Percentiles rank a stretch among this genome's conserved stretches.
Evolutionary conservation across 2,797 vertebrate species (phyloP).

Genomic region (Momotus momota): DNA sequence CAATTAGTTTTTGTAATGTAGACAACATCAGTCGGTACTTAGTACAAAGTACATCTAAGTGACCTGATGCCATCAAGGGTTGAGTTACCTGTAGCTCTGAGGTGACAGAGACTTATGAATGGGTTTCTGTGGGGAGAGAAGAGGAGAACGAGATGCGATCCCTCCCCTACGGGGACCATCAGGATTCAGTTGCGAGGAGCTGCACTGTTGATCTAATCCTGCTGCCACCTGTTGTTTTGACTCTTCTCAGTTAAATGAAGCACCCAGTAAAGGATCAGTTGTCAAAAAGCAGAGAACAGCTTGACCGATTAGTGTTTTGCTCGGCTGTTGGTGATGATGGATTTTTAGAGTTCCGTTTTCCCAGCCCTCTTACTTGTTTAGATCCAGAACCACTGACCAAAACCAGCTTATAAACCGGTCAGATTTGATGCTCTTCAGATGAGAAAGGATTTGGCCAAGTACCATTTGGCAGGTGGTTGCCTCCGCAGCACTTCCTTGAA

Average conservation of each 20-base stretch:
- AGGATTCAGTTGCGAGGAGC: slow-evolving; percentile 31
- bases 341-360: neutral
- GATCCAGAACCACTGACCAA: neutral
- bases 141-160: slow-evolving; percentile 5
- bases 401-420: neutral
- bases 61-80: slow-evolving; percentile 39
- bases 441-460: neutral
- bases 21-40: slow-evolving; percentile 25
- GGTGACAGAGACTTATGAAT: slow-evolving; percentile 37
- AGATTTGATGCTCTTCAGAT: neutral
- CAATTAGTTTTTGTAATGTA: slow-evolving; percentile 58
- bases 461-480: neutral
- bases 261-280: slow-evolving; percentile 31
- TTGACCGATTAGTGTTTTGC: slow-evolving; percentile 30
- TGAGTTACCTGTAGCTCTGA: slow-evolving; percentile 51
- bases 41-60: slow-evolving; percentile 35
- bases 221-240: slow-evolving; percentile 67
- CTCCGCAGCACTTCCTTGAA: neutral
- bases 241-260: slow-evolving; percentile 4
- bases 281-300: slow-evolving; percentile 22
- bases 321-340: neutral
- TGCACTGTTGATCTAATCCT: neutral
- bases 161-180: neutral
- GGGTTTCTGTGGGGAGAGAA: neutral
- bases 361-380: neutral